Conservation (phyloP, 2,113 vertebrate species). For the Corynorhinus townsendii region DNA sequence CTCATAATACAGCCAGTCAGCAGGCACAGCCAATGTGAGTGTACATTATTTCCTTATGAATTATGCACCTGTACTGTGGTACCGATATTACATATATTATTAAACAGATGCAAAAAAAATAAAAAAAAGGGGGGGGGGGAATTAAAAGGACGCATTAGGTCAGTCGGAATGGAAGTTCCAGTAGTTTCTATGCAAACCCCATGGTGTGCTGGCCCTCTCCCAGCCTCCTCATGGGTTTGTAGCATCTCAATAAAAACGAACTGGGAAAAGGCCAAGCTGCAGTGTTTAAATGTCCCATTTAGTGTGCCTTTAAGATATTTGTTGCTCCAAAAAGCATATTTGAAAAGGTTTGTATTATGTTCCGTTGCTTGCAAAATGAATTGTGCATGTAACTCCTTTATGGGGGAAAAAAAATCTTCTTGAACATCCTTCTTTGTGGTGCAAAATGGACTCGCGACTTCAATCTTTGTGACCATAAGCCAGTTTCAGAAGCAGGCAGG, state of each 20-base stretch:
- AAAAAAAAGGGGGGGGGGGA: too few species aligned
- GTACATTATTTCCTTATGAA: neutral
- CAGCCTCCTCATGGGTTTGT: neutral
- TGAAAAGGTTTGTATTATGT: neutral
- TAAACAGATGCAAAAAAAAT: neutral
- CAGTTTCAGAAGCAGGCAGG: neutral
- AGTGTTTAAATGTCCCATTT: neutral
- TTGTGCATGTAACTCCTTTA: neutral
- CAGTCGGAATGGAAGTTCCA: neutral
- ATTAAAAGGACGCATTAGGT: neutral
- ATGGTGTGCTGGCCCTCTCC: accelerated
- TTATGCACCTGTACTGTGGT: neutral
- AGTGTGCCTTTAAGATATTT: neutral
- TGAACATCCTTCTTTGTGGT: neutral
- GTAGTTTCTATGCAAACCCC: neutral
- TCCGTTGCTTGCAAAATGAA: neutral
- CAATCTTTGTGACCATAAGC: neutral
- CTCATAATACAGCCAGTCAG: neutral
- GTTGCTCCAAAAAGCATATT: neutral
- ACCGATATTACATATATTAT: neutral
- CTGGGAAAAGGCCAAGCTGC: neutral
- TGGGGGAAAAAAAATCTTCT: neutral
- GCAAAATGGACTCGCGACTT: neutral
- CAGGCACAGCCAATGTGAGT: neutral
- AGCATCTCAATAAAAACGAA: neutral